Evolutionary conservation across 2,113 vertebrate genomes (phyloP).

Genomic region (Eleginops maclovinus): DNA sequence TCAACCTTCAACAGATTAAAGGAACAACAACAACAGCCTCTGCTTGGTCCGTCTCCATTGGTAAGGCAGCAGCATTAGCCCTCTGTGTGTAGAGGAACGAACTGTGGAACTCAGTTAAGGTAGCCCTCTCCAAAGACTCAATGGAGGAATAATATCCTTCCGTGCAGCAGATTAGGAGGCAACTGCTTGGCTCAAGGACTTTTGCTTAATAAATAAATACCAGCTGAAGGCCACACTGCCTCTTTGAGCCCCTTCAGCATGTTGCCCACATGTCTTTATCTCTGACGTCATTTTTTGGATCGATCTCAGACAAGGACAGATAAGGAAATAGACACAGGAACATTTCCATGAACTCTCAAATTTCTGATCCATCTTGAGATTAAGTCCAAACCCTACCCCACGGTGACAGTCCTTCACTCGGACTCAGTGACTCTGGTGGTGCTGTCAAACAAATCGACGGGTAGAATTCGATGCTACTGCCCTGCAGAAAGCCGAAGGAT

Average conservation of each 20-base stretch:
- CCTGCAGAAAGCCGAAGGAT: constrained; percentile 20
- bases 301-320: constrained; percentile 6
- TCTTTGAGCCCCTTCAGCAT: constrained; percentile 4
- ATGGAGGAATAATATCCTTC: no score
- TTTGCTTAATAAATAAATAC: no score
- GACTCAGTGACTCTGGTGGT: neutral
- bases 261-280: neutral
- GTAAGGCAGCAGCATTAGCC: no score
- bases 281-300: constrained; percentile 1
- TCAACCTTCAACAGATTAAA: no score
- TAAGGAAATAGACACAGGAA: neutral
- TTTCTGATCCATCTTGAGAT: constrained; percentile 33
- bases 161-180: no score
- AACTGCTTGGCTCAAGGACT: no score
- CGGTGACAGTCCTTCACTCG: constrained; percentile 12
- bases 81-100: no score
- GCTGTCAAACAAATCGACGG: constrained; percentile 18
- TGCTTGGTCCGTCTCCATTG: no score
- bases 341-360: constrained; percentile 21
- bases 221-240: neutral
- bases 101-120: no score
- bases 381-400: constrained; percentile 29
- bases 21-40: no score
- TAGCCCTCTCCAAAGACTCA: no score
- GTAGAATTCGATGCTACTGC: constrained; percentile 15